Conservation (phyloP, 1,140 invertebrate species). For the Drosophila chauvacae region DNA sequence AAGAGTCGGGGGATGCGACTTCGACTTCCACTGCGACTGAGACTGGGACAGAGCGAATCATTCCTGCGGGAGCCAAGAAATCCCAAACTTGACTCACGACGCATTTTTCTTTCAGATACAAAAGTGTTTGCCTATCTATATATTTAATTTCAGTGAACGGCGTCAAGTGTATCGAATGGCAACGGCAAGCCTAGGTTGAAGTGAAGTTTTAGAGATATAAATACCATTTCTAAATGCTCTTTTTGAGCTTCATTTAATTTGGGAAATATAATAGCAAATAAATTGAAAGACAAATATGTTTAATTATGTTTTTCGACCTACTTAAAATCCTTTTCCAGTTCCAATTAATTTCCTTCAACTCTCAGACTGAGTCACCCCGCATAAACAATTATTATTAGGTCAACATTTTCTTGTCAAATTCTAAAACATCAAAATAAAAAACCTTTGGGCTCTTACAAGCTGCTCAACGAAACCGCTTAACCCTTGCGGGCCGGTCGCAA, state of each 20-base stretch:
- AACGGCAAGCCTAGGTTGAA: not conserved
- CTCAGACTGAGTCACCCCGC: not conserved
- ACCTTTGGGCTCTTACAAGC: not conserved
- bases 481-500: constrained; percentile 18
- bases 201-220: not conserved
- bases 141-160: constrained; percentile 64
- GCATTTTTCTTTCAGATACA: constrained; percentile 64
- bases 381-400: not conserved
- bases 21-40: not conserved
- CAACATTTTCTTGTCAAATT: constrained; percentile 1
- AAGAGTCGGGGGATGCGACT: constrained; percentile 26
- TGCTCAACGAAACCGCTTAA: constrained; percentile 21
- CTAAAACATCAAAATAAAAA: not conserved
- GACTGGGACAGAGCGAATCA: constrained; percentile 39
- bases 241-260: not conserved
- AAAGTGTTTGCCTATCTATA: constrained; percentile 46
- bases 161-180: constrained; percentile 80
- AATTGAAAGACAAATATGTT: not conserved
- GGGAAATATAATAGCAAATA: not conserved
- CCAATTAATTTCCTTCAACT: not conserved
- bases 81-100: constrained; percentile 81
- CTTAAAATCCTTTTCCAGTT: not conserved
- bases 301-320: not conserved
- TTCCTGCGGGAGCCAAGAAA: constrained; percentile 59
- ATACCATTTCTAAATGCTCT: constrained; percentile 16